Conservation (phyloP, 2,888 invertebrate species). For the Watsonalla binaria region DNA sequence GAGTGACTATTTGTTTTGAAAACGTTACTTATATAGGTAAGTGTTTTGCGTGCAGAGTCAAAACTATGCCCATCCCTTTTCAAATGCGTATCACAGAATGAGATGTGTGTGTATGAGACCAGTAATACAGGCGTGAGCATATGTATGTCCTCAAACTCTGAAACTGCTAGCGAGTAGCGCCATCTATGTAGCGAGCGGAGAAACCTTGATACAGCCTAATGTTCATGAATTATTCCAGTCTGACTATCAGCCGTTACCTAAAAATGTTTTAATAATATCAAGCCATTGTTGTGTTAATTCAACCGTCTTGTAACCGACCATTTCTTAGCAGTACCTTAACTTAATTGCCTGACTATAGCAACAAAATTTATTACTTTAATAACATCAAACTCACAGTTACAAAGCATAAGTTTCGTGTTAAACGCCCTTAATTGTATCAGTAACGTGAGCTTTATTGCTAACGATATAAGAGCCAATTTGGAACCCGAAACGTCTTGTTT, state of each 20-base stretch:
- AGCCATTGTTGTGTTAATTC: not conserved
- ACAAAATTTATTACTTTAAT: slow-evolving; percentile 11
- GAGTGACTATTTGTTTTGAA: slow-evolving; percentile 52
- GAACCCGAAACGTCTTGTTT: slow-evolving; percentile 18
- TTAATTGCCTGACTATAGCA: not conserved
- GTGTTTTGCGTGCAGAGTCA: too few relatives aligned
- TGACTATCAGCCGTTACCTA: not conserved
- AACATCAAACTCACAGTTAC: slow-evolving; percentile 21
- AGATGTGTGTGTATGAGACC: too few relatives aligned
- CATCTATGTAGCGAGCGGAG: too few relatives aligned
- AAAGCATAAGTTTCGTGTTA: slow-evolving; percentile 22
- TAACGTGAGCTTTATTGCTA: slow-evolving; percentile 24
- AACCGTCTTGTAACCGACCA: not conserved
- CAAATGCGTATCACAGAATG: too few relatives aligned
- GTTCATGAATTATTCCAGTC: too few relatives aligned
- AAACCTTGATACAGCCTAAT: too few relatives aligned
- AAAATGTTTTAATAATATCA: not conserved
- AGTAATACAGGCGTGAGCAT: too few relatives aligned
- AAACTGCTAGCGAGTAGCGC: too few relatives aligned
- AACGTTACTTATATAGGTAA: not conserved
- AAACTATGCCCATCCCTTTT: too few relatives aligned
- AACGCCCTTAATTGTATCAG: slow-evolving; percentile 17
- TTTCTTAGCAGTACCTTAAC: not conserved
- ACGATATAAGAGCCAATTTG: slow-evolving; percentile 17
- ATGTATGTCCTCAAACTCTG: too few relatives aligned